phyloP scores from a whole-genome alignment of 2,113 vertebrate genomes.

The Phaethornis superciliosus region DNA sequence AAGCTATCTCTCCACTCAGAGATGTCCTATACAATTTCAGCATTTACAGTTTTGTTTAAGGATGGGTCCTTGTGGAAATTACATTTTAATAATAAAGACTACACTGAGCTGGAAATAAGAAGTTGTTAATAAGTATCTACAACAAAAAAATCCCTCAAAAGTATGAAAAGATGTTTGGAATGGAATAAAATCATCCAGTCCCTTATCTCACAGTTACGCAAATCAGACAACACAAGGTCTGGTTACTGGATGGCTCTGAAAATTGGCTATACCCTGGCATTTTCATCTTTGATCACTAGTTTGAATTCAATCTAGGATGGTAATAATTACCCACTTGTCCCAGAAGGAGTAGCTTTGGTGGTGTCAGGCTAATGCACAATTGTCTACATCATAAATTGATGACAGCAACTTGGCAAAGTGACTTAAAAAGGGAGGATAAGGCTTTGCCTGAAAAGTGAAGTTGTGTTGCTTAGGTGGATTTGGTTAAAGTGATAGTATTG shows the following conservation, averaged over 20 bases:
- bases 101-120: background rate
- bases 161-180: background rate
- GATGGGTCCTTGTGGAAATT: fast-evolving
- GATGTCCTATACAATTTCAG: background rate
- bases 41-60: background rate
- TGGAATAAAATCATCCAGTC: background rate
- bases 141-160: background rate
- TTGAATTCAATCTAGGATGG: background rate
- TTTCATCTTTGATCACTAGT: background rate
- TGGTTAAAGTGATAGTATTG: background rate
- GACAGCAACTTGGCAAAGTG: background rate
- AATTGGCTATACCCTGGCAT: background rate
- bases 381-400: background rate
- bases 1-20: background rate
- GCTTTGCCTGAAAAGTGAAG: background rate
- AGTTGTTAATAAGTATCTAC: background rate
- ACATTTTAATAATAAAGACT: background rate
- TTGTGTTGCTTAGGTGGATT: background rate
- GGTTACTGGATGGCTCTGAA: background rate
- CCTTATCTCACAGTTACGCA: background rate
- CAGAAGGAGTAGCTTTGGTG: background rate
- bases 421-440: background rate
- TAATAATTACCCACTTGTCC: background rate
- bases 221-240: background rate
- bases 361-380: background rate